Evolutionary conservation across 1,140 invertebrate genomes (phyloP).

Genomic region (Drosophila ficusphila): DNA sequence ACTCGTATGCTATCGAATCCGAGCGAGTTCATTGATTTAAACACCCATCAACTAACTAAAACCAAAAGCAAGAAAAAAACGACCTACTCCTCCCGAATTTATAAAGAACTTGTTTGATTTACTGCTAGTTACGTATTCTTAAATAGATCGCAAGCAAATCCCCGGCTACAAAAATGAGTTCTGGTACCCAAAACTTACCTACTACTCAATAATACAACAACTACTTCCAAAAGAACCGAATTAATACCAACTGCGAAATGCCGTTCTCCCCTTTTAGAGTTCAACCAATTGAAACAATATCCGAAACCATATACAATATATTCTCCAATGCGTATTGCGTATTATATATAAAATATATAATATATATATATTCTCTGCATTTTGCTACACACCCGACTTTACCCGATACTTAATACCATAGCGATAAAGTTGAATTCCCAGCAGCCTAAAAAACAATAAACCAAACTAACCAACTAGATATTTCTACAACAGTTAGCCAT

Average conservation of each 20-base stretch:
- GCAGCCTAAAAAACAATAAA: constrained; percentile 16
- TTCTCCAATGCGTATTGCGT: constrained; percentile 12
- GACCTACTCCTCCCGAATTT: constrained; percentile 11
- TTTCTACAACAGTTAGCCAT: constrained; percentile 20
- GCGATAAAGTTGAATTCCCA: constrained; percentile 35
- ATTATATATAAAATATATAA: no score
- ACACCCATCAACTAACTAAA: constrained; percentile 14
- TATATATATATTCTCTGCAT: constrained; percentile 54
- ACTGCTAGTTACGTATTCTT: constrained; percentile 36
- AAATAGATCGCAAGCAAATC: constrained; percentile 52
- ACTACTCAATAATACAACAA: constrained; percentile 21
- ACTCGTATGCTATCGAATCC: constrained; percentile 8
- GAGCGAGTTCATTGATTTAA: constrained; percentile 26
- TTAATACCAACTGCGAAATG: constrained; percentile 38
- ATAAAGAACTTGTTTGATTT: constrained; percentile 37
- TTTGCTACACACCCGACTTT: constrained; percentile 38
- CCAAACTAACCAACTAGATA: constrained; percentile 31
- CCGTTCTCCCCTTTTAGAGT: constrained; percentile 30
- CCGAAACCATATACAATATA: constrained; percentile 25
- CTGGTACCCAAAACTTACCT: constrained; percentile 17
- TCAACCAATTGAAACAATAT: constrained; percentile 6
- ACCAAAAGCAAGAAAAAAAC: constrained; percentile 1
- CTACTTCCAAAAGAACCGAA: constrained; percentile 29
- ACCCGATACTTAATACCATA: constrained; percentile 18
- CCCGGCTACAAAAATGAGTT: constrained; percentile 39